Evolutionary conservation across 2,888 invertebrate species (phyloP).

Genomic region (Hetaerina titia): DNA sequence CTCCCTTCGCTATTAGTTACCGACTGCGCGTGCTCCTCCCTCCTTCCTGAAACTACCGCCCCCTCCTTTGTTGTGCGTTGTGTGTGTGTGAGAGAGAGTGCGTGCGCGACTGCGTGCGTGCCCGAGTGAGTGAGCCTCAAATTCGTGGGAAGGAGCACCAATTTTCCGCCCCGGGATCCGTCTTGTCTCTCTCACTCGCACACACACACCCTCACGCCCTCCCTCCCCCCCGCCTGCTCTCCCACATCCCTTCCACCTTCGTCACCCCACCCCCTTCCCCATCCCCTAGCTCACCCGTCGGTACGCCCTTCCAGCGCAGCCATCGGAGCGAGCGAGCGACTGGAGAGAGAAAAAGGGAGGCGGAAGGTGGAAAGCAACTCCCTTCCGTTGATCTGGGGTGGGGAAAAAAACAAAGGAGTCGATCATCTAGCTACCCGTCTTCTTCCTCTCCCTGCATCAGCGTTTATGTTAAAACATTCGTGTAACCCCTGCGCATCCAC

Average conservation of each 20-base stretch:
- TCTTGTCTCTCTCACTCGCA: too few species aligned
- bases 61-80: too few species aligned
- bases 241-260: background rate
- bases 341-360: background rate
- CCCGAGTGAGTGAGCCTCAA: background rate
- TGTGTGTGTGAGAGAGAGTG: too few species aligned
- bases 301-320: background rate
- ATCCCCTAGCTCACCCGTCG: background rate
- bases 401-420: background rate
- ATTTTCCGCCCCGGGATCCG: conserved; percentile 17
- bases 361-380: background rate
- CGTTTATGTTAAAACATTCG: too few species aligned
- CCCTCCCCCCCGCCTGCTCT: background rate
- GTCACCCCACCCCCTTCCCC: background rate
- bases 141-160: conserved; percentile 51
- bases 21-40: too few species aligned
- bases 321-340: background rate
- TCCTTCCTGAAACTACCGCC: too few species aligned
- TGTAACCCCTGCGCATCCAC: too few species aligned
- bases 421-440: conserved; percentile 20
- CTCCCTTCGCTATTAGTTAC: background rate
- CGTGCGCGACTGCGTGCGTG: too few species aligned
- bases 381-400: too few species aligned
- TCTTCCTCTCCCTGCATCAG: background rate
- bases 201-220: background rate